Evolutionary conservation across 2,888 invertebrate species (phyloP).

Genomic region (Leptarthrus brevirostris): DNA sequence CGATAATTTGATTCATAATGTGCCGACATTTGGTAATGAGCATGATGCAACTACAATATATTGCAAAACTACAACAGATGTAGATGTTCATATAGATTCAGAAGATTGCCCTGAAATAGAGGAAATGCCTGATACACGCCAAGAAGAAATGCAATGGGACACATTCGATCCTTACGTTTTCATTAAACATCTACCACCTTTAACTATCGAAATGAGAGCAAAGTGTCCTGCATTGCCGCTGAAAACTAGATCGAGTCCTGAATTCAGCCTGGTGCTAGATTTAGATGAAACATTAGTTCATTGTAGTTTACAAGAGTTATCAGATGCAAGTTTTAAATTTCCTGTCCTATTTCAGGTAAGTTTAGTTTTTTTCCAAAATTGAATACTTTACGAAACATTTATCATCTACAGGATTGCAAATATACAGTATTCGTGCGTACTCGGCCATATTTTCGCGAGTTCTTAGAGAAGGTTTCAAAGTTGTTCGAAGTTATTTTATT

Average conservation of each 20-base stretch:
- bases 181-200: conserved; percentile 89
- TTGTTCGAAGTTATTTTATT: conserved; percentile 94
- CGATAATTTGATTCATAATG: conserved; percentile 56
- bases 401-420: conserved; percentile 84
- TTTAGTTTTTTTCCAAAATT: background rate
- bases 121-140: conserved; percentile 56
- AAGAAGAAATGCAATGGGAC: conserved; percentile 72
- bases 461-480: conserved; percentile 87
- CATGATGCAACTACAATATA: conserved; percentile 7
- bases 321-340: conserved; percentile 93
- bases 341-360: conserved; percentile 85
- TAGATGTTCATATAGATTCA: conserved; percentile 53
- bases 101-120: conserved; percentile 59
- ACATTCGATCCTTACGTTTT: conserved; percentile 91
- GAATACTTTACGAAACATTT: background rate
- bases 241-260: conserved; percentile 91
- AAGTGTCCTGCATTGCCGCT: conserved; percentile 81
- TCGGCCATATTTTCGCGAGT: conserved; percentile 90
- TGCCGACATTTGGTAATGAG: conserved; percentile 44
- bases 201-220: conserved; percentile 80
- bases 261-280: conserved; percentile 84
- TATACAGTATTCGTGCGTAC: conserved; percentile 90
- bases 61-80: conserved; percentile 24
- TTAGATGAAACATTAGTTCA: conserved; percentile 95
- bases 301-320: conserved; percentile 90